Base-by-base conservation (phyloP, 2,113 vertebrate species). In the Puffinus mauretanicus region DNA sequence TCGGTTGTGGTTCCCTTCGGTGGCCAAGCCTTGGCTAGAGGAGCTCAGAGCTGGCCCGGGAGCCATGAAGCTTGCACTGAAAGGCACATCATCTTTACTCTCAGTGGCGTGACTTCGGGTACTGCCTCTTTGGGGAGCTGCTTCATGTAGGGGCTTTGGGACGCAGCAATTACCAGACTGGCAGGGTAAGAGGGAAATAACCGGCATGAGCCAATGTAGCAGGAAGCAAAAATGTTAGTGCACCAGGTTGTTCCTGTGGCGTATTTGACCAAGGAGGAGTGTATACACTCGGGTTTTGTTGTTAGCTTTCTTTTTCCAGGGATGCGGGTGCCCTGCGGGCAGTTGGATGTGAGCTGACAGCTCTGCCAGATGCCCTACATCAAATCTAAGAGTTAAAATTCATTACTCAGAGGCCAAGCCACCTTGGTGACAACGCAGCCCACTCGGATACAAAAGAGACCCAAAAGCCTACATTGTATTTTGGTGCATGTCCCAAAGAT, bases 181-280 rank as follows among this genome's bases (percentile, higher is more conserved):
- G 25, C 17, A 52, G n/a, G 21, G 38, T 52, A 83, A 65, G 16
- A 55, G 7, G 19, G n/a, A 7, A 78, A 40, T 55, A 69, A n/a
- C 16, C 18, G 67, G 27, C 0, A 0, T 62, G 55, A 88, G 51
- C 11, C 7, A 5, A 46, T 4, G 9, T 15, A 64, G 72, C 19
- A 89, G 67, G 81, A 89, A 91, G 46, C 58, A 89, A 69, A 88
- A 76, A 8, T 4, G 0, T 8, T 52, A 72, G 15, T 32, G 51
- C 16, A 64, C 7, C n/a, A 65, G 7, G 36, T 26, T 73, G 64
- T 79, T 38, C 42, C 55, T 73, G n/a, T 18, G 72, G 78, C 2
- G 0, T 73, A 70, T 73, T 84, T 94, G 60, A 92, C 70, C 58
- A 71, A 92, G 49, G 49, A 80, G 57, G 65, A 16, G 10, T 14